phyloP scores from a whole-genome alignment of 1,140 invertebrate species.

The Trypoxylus dichotomus region DNA sequence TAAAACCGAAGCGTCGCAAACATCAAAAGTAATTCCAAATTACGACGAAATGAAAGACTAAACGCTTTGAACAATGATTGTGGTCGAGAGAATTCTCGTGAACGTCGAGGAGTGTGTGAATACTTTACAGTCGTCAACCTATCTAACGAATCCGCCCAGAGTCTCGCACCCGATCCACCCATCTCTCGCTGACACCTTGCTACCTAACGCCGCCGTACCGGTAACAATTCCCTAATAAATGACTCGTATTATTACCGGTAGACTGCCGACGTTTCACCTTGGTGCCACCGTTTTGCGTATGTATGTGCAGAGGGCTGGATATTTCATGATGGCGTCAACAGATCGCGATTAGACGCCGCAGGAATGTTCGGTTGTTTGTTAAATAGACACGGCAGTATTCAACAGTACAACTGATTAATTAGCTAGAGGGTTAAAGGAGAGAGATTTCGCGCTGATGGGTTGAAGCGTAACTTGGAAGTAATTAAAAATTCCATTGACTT shows the following conservation, averaged over 20 bases:
- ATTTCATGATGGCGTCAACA: slow-evolving; percentile 36
- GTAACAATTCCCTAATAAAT: slow-evolving; percentile 35
- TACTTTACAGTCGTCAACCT: neutral
- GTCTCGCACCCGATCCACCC: slow-evolving; percentile 3
- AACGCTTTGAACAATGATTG: slow-evolving; percentile 8
- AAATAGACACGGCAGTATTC: slow-evolving; percentile 36
- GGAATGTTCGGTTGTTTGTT: slow-evolving; percentile 38
- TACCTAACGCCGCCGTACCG: slow-evolving; percentile 3
- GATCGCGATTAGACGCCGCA: slow-evolving; percentile 35
- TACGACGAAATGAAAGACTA: slow-evolving; percentile 10
- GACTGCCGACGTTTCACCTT: slow-evolving; percentile 25
- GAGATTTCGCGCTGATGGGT: neutral
- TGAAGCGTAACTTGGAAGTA: slow-evolving; percentile 16
- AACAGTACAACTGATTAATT: slow-evolving; percentile 39
- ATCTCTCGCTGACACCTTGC: neutral
- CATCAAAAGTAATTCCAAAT: neutral
- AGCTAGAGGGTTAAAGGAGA: slow-evolving; percentile 26
- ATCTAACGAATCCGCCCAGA: neutral
- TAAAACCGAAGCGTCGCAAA: neutral
- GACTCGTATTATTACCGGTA: slow-evolving; percentile 34
- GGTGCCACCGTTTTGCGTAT: slow-evolving; percentile 13
- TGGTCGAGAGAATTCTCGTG: neutral
- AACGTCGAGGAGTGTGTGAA: neutral
- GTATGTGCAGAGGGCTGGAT: slow-evolving; percentile 23
- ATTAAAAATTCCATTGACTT: slow-evolving; percentile 34